Base-by-base conservation (phyloP, 1,140 invertebrate genomes). In the Bilobella aurantiaca region DNA sequence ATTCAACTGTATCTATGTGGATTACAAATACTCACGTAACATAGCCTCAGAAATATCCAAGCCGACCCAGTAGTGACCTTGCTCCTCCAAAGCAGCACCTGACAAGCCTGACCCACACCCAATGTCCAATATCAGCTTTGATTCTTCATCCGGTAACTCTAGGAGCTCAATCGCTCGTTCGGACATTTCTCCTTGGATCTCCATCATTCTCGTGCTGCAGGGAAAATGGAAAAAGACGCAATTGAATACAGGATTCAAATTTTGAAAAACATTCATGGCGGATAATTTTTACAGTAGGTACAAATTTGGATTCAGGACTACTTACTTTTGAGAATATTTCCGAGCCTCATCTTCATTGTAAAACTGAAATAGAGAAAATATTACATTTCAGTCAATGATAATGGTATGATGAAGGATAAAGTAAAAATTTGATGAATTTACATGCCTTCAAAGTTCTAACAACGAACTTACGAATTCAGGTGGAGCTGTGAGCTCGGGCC, bases 101-200 rank as follows among this genome's bases (percentile, higher is more conserved):
- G 94, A 98, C 27, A 99, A 78, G 0, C 96, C 97, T 47, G 96
- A 98, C 3, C 97, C 97, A 82, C 97, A 99, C 12, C 97, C 97
- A 74, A 99, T 85, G 80, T 99, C 97, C 62, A 99, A 79, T 65
- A 99, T 80, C 21, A 91, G 83, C 70, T 84, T 87, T 0, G 87
- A 79, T 63, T 84, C 77, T 77, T 95, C 89, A 31, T 72, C 68
- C 14, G 93, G 91, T 42, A 99, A 76, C 14, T 88, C 76, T 8
- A 99, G 80, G 42, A 99, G 78, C 78, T 99, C 96, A 32, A 98
- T 77, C 12, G 96, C 96, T 78, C 97, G 81, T 79, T 96, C 92
- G 64, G 90, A 87, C 88, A 99, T 92, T 78, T 94, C 85, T 47
- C 85, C 83, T 80, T 99, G 96, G 74, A 99, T 96, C 73, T 96